Evolutionary conservation across 2,888 invertebrate species (phyloP).

Genomic region (Trisateles emortualis): DNA sequence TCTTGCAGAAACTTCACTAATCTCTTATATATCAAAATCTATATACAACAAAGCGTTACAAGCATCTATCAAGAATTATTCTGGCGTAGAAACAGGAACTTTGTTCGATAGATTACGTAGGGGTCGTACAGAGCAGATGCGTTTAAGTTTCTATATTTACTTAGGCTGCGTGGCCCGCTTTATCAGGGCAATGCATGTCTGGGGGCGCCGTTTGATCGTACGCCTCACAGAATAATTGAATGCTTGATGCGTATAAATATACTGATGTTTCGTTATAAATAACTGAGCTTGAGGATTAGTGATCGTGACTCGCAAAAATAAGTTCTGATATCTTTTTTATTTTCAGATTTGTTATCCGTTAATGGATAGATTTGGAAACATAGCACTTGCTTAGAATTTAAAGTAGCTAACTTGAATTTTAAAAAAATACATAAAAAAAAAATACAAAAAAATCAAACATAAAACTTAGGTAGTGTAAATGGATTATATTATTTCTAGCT

Average conservation of each 20-base stretch:
- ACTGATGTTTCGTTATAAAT: slow-evolving; percentile 44
- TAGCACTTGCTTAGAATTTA: too few species aligned
- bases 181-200: slow-evolving; percentile 73
- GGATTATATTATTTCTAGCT: too few species aligned
- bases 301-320: not conserved
- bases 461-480: too few species aligned
- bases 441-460: too few species aligned
- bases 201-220: slow-evolving; percentile 57
- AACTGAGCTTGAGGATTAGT: slow-evolving; percentile 37
- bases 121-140: slow-evolving; percentile 73
- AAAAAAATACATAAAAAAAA: too few species aligned
- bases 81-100: slow-evolving; percentile 31
- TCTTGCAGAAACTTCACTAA: not conserved
- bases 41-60: slow-evolving; percentile 8
- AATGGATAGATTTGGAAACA: too few species aligned
- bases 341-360: too few species aligned
- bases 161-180: slow-evolving; percentile 75
- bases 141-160: slow-evolving; percentile 73
- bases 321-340: not conserved
- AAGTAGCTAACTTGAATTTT: too few species aligned
- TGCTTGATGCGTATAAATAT: slow-evolving; percentile 41
- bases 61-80: slow-evolving; percentile 29
- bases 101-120: slow-evolving; percentile 59
- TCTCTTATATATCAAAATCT: not conserved
- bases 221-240: slow-evolving; percentile 66